Conservation (phyloP, 2,797 vertebrate genomes). For the Oceanodroma leucorhoa region DNA sequence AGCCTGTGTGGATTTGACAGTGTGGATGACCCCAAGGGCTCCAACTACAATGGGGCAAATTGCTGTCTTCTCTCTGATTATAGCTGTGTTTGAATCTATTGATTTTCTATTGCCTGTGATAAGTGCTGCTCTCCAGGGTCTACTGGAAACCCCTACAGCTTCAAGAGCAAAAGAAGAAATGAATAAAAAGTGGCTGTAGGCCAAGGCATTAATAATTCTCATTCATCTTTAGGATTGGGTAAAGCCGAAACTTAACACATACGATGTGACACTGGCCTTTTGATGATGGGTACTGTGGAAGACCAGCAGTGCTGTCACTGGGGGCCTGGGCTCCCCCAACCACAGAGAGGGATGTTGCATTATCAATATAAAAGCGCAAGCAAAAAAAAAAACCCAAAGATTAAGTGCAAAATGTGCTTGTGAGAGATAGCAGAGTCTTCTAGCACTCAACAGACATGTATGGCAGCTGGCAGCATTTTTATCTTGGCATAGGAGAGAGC, state of each 20-base stretch:
- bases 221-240: background rate
- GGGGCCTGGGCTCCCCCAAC: background rate
- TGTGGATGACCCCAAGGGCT: background rate
- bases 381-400: background rate
- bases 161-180: background rate
- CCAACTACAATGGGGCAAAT: background rate
- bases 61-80: background rate
- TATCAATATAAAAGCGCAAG: background rate
- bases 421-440: background rate
- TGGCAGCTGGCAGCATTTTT: background rate
- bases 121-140: background rate
- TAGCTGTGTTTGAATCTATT: background rate
- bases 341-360: background rate
- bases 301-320: background rate
- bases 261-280: background rate
- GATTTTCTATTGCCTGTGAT: background rate
- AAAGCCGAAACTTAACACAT: background rate
- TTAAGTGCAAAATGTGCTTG: background rate
- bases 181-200: background rate
- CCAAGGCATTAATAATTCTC: background rate
- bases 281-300: background rate
- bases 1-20: background rate
- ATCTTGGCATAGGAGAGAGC: background rate
- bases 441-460: accelerated
- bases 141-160: background rate